These are phyloP conservation scores for Sialia sialis DNA, from an alignment of 2,113 vertebrate genomes.

Conservation along the genomic window DNA sequence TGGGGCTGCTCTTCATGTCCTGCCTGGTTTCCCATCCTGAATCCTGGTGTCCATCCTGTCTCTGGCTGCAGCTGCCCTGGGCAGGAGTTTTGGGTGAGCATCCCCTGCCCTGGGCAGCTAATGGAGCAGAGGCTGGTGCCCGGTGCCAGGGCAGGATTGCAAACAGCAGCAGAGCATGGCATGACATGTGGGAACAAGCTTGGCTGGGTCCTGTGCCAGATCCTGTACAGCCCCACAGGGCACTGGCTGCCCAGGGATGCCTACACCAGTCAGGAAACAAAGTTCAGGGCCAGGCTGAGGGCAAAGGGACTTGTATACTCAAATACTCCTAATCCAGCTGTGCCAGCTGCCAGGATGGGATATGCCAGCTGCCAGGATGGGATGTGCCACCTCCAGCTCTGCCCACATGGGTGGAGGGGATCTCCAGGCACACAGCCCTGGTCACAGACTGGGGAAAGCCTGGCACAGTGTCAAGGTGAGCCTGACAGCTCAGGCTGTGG, in stretches of 20 bases:
- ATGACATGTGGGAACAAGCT: not conserved
- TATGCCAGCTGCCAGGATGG: not conserved
- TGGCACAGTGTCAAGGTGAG: not conserved
- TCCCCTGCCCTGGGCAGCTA: not conserved
- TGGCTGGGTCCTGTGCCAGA: not conserved
- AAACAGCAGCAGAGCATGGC: not conserved
- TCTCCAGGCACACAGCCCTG: not conserved
- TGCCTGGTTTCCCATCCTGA: not conserved
- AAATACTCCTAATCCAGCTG: not conserved
- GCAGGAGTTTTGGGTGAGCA: not conserved
- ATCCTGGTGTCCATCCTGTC: not conserved
- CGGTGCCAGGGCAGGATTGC: not conserved
- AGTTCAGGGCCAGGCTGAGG: not conserved
- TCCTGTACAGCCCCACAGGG: not conserved
- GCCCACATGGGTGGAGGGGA: not conserved
- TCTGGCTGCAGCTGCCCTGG: not conserved
- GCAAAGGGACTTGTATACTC: fast-evolving
- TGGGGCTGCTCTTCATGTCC: not conserved
- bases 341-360: not conserved
- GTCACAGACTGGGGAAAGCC: not conserved
- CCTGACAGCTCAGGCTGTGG: fast-evolving
- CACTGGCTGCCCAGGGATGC: fast-evolving
- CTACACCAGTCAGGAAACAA: not conserved
- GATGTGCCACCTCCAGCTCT: not conserved
- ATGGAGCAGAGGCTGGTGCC: not conserved